phyloP scores from a whole-genome alignment of 1,140 invertebrate species.

The Carposina sasakii region DNA sequence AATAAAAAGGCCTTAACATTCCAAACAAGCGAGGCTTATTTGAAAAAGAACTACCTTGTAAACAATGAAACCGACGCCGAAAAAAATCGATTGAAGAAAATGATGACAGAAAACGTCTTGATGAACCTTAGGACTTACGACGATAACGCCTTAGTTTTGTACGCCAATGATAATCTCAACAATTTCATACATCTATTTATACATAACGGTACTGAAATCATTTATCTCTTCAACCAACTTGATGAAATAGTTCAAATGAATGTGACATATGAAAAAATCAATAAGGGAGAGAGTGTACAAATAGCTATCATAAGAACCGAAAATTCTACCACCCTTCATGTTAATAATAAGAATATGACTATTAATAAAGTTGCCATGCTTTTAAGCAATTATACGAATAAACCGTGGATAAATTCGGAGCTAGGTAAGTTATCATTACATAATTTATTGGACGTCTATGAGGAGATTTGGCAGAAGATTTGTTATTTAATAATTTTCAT shows the following conservation, averaged over 20 bases:
- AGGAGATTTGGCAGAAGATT: too few species aligned
- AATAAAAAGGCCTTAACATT: slow-evolving; percentile 93
- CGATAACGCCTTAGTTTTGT: slow-evolving; percentile 85
- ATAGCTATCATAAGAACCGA: slow-evolving; percentile 84
- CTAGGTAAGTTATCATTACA: too few species aligned
- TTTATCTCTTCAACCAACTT: slow-evolving; percentile 88
- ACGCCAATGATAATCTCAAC: slow-evolving; percentile 93
- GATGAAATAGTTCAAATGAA: slow-evolving; percentile 86
- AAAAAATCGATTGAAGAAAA: slow-evolving; percentile 79
- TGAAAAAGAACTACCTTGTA: slow-evolving; percentile 84
- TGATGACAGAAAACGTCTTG: slow-evolving; percentile 85
- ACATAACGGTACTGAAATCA: slow-evolving; percentile 80
- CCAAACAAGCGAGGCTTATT: slow-evolving; percentile 82
- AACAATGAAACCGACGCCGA: slow-evolving; percentile 76
- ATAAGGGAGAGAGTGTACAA: slow-evolving; percentile 87
- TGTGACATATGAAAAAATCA: slow-evolving; percentile 81
- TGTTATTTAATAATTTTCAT: slow-evolving; percentile 1
- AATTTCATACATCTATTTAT: slow-evolving; percentile 95
- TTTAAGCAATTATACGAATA: slow-evolving; percentile 83
- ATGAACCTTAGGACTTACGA: slow-evolving; percentile 92
- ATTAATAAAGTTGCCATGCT: slow-evolving; percentile 80
- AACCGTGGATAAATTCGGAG: slow-evolving; percentile 89
- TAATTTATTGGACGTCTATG: too few species aligned
- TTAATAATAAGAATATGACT: slow-evolving; percentile 85
- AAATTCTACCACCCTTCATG: slow-evolving; percentile 84